Evolutionary conservation across 2,113 vertebrate species (phyloP).

Genomic region (Chinchilla lanigera): DNA sequence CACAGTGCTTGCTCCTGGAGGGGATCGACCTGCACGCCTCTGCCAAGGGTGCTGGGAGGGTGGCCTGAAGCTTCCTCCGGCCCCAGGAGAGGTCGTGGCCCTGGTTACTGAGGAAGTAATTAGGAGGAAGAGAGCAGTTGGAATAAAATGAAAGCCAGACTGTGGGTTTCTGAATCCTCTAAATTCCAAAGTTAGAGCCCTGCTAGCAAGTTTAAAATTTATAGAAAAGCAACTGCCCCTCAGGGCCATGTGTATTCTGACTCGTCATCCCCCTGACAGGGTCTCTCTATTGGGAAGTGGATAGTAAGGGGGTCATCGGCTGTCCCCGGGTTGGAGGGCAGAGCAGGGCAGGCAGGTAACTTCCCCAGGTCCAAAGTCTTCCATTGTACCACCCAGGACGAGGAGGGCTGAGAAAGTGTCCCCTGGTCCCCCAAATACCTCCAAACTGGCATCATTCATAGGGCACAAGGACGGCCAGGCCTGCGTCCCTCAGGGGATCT

Average conservation of each 20-base stretch:
- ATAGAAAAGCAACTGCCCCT: background rate
- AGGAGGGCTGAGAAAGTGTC: background rate
- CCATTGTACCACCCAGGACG: background rate
- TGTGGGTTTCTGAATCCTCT: background rate
- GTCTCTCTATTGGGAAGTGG: background rate
- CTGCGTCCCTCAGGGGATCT: background rate
- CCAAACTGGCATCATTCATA: background rate
- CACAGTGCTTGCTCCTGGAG: conserved; percentile 19
- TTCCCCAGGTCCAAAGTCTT: background rate
- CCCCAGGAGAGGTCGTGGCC: background rate
- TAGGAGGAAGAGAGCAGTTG: background rate
- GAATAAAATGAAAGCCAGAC: conserved; percentile 26
- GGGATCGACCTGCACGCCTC: background rate
- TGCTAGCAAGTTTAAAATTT: background rate
- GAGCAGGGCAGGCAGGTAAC: no score
- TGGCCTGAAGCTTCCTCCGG: background rate
- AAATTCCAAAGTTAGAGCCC: conserved; percentile 5
- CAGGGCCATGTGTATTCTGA: background rate
- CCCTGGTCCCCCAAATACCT: rapidly evolving
- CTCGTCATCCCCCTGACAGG: background rate
- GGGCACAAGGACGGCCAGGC: background rate
- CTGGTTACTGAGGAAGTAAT: background rate
- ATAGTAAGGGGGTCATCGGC: background rate
- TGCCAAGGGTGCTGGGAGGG: background rate
- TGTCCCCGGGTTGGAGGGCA: background rate